These are phyloP conservation scores for Macrotrachela quadricornifera DNA, from an alignment of 1,140 invertebrate genomes.

Conservation along the genomic window DNA sequence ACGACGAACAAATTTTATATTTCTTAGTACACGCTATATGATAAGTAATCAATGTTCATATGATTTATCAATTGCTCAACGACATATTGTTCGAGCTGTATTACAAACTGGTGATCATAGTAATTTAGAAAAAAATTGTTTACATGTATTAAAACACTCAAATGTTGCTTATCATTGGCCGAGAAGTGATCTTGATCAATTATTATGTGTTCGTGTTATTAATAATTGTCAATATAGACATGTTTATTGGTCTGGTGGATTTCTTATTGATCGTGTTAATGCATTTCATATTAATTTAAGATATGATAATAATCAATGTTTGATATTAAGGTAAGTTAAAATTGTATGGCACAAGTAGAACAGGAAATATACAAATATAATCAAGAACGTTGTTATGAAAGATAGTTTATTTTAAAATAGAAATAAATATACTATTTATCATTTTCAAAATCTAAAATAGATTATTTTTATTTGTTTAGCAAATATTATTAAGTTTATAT, in stretches of 20 bases:
- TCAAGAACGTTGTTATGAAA: no score
- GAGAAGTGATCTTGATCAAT: slow-evolving; percentile 57
- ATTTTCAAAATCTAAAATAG: no score
- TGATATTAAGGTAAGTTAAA: slow-evolving; percentile 1
- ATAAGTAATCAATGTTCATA: slow-evolving; percentile 66
- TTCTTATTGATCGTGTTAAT: slow-evolving; percentile 58
- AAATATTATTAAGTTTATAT: slow-evolving; percentile 24
- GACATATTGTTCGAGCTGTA: slow-evolving; percentile 12
- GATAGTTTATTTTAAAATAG: no score
- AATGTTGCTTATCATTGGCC: slow-evolving; percentile 87
- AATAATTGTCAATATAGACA: slow-evolving; percentile 25
- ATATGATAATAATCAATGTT: slow-evolving; percentile 21
- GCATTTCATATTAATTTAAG: slow-evolving; percentile 72
- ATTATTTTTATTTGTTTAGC: no score
- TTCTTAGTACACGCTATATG: slow-evolving; percentile 70
- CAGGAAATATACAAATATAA: no score
- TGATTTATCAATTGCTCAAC: slow-evolving; percentile 64
- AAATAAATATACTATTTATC: no score
- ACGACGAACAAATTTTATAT: slow-evolving; percentile 67
- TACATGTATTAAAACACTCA: slow-evolving; percentile 58
- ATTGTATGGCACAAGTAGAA: no score
- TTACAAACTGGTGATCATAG: not conserved
- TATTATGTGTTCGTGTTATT: slow-evolving; percentile 55
- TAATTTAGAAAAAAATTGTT: slow-evolving; percentile 14
- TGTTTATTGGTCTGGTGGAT: slow-evolving; percentile 83